Conservation (phyloP, 2,888 invertebrate species). For the Lobophora halterata region DNA sequence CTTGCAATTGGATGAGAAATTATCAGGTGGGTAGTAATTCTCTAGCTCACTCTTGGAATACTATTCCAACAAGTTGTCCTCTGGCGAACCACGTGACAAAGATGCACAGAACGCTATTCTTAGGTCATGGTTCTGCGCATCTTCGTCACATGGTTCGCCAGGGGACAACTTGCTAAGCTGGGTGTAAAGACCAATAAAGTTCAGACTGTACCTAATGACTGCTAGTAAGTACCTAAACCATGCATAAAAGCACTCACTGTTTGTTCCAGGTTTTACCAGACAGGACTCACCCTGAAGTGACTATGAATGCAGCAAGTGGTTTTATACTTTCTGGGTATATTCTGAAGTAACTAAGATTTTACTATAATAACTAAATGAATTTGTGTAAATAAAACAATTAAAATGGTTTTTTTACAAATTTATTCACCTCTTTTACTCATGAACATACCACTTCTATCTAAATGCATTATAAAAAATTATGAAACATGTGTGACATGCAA, state of each 20-base stretch:
- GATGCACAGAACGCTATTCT: no score
- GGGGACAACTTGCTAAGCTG: no score
- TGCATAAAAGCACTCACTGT: no score
- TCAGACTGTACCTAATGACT: no score
- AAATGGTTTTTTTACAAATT: constrained; percentile 45
- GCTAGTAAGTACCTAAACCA: no score
- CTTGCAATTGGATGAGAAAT: constrained; percentile 92
- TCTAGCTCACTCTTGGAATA: neutral
- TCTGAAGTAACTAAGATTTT: constrained; percentile 54
- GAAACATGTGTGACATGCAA: constrained; percentile 50
- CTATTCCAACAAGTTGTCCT: no score
- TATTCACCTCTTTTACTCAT: constrained; percentile 61
- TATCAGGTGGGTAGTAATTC: constrained; percentile 85
- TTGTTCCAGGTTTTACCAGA: constrained; percentile 83
- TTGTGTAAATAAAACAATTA: constrained; percentile 31
- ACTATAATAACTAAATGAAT: constrained; percentile 15
- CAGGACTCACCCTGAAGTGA: constrained; percentile 96
- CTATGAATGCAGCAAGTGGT: constrained; percentile 94
- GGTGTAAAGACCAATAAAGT: no score
- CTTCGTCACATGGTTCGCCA: no score
- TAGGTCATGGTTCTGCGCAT: no score
- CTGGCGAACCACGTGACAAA: no score
- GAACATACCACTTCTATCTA: constrained; percentile 60
- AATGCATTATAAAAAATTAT: constrained; percentile 61
- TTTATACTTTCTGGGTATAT: constrained; percentile 89